Evolutionary conservation across 2,797 vertebrate genomes (phyloP).

Genomic region (Melanotaenia maccullochi): DNA sequence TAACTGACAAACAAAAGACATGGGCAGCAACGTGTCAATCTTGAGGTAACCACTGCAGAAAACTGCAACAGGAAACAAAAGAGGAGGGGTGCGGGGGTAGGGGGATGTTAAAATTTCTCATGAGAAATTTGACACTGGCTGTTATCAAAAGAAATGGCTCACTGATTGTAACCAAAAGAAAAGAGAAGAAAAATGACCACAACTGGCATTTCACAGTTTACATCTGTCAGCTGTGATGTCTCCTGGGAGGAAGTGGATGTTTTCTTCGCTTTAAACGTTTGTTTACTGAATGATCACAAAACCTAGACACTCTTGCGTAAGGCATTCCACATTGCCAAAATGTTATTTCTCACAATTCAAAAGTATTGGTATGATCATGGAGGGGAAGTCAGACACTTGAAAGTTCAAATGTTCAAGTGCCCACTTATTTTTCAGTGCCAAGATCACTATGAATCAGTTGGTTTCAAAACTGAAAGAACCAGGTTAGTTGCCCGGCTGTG

Average conservation of each 20-base stretch:
- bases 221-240: neutral
- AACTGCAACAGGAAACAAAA: constrained; percentile 32
- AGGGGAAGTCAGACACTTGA: constrained; percentile 29
- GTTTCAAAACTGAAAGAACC: constrained; percentile 31
- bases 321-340: neutral
- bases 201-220: neutral
- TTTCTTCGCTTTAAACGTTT: neutral
- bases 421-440: constrained; percentile 44
- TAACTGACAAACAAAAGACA: neutral
- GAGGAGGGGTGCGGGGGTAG: too few species aligned
- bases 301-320: neutral
- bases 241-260: neutral
- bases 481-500: constrained; percentile 18
- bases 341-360: constrained; percentile 41
- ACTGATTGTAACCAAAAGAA: neutral
- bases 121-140: too few species aligned
- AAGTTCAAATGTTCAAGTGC: constrained; percentile 80
- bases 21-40: neutral
- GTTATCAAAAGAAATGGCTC: neutral
- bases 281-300: neutral
- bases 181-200: neutral
- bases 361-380: constrained; percentile 5
- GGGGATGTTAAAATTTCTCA: neutral
- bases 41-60: neutral
- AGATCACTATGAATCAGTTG: constrained; percentile 47